phyloP scores from a whole-genome alignment of 2,888 invertebrate genomes.

The Pandemis cinnamomeana region DNA sequence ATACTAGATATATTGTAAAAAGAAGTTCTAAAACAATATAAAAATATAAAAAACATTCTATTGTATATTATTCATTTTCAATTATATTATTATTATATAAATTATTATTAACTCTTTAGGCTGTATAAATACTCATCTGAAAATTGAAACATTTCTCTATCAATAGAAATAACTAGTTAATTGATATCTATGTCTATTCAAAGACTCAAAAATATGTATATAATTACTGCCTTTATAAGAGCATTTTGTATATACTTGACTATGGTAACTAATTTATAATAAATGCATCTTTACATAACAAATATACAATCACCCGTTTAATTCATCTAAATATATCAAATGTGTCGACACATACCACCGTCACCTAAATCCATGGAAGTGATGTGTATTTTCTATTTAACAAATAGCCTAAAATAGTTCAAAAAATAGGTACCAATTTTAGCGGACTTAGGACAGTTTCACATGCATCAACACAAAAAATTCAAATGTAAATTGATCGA shows the following conservation, averaged over 20 bases:
- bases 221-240: background rate
- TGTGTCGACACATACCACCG: no score
- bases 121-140: background rate
- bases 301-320: no score
- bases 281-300: slow-evolving; percentile 19
- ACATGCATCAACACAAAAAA: background rate
- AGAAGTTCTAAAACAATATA: background rate
- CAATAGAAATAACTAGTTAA: background rate
- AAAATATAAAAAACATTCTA: background rate
- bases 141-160: background rate
- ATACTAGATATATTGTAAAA: background rate
- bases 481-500: slow-evolving; percentile 6
- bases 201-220: background rate
- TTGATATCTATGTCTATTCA: background rate
- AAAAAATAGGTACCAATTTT: no score
- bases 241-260: background rate
- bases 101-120: background rate
- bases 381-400: no score
- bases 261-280: background rate
- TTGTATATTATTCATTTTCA: background rate
- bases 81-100: no score
- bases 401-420: no score
- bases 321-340: no score
- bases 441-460: no score
- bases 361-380: no score